These are phyloP conservation scores for Dasyurus viverrinus DNA, from an alignment of 2,113 vertebrate species.

Conservation along the genomic window DNA sequence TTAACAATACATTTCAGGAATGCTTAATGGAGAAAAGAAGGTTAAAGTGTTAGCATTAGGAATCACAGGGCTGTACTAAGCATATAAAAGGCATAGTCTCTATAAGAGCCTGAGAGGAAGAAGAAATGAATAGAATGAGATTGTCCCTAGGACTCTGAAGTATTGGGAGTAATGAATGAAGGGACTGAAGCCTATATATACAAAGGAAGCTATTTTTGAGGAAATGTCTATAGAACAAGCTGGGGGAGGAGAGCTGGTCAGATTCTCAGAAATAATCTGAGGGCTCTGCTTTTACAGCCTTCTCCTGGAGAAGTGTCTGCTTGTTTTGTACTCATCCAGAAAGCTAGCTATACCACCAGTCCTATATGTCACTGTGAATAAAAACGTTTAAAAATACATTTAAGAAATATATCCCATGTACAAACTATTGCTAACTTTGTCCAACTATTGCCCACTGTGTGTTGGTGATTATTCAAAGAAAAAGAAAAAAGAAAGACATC, in stretches of 20 bases:
- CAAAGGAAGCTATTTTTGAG: neutral
- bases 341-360: neutral
- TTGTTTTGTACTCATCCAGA: conserved; percentile 24
- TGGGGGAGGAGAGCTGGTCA: conserved; percentile 25
- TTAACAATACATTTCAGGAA: neutral
- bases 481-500: conserved; percentile 6
- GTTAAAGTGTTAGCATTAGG: neutral
- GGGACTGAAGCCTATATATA: neutral
- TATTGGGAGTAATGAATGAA: neutral
- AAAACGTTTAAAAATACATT: conserved; percentile 1
- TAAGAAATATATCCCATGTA: neutral
- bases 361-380: neutral
- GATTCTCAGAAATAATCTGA: neutral
- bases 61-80: neutral
- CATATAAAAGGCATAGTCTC: neutral
- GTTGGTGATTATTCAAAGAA: conserved; percentile 15
- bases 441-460: neutral
- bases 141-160: neutral
- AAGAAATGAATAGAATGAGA: neutral
- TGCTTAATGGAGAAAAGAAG: neutral
- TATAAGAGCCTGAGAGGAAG: neutral
- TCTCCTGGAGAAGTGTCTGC: neutral
- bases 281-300: neutral
- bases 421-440: neutral
- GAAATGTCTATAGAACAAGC: conserved; percentile 17